Evolutionary conservation across 2,888 invertebrate species (phyloP), one percentile per base, ranked within the genome.

Genomic region (Folsomia manolachei): DNA sequence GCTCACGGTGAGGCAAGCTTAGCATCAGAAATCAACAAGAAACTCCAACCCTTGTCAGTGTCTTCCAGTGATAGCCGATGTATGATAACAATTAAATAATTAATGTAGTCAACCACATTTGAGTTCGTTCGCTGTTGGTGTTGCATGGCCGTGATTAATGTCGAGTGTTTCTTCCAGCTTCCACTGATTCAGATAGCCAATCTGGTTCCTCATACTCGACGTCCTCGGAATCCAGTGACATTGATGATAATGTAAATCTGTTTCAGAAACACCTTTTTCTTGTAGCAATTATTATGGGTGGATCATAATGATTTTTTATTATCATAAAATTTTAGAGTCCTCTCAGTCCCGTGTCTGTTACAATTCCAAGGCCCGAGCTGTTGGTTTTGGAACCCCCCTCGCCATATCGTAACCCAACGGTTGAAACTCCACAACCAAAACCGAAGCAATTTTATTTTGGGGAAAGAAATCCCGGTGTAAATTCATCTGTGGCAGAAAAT

Each of bases 371-470:
- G 68, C 24, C 64, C 11, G 75, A 77, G 39, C 60, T 63, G 23
- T 23, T 74, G 0, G 77, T 77, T 23, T 53, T 77, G 14, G 72
- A 74, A 60, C 77, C 75, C 0, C 77, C 75, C 1, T 75, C 75
- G 1, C 77, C 77, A 11, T 75, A 75, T 60, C 63, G 75, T 9
- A 77, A 77, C 61, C 71, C 77, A 4, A 18, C 66, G 21, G 21
- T 18, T 14, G 21, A 56, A 56, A 18, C 56, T 7, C 56, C 21
- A 26, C 2, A 9, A 7, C 53, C 71, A 19, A 24, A 52, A 9
- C 63, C 51, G 18, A 39, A 64, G 19, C 26, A 64, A 60, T 65
- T 52, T 65, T 64, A 71, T 21, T 56, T 71, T 23, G 65, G 65
- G 9, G 65, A 64, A 9, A 70, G 23, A 53, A n/a, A n/a, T n/a